Evolutionary conservation across 2,113 vertebrate genomes (phyloP).

Genomic region (Pangasianodon gigas): DNA sequence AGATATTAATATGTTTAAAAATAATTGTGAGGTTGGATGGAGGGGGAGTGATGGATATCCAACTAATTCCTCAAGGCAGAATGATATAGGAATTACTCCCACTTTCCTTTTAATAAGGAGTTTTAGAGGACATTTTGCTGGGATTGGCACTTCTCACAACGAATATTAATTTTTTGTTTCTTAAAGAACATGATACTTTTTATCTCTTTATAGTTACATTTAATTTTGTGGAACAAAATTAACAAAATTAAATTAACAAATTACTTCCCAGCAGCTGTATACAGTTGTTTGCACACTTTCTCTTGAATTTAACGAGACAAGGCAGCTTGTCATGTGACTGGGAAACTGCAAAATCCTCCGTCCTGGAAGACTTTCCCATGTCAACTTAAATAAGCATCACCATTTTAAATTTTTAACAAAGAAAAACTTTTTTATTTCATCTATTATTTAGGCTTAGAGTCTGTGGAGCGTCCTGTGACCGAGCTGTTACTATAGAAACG

Average conservation of each 20-base stretch:
- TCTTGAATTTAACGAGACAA: background rate
- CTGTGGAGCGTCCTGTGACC: background rate
- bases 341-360: background rate
- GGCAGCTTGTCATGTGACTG: background rate
- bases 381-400: too few species aligned
- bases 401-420: too few species aligned
- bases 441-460: background rate
- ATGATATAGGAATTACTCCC: background rate
- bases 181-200: background rate
- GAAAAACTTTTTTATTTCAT: background rate
- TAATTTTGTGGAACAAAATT: background rate
- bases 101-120: background rate
- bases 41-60: background rate
- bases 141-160: background rate
- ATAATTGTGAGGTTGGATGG: background rate
- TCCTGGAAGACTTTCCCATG: background rate
- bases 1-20: background rate
- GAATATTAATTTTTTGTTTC: too few species aligned
- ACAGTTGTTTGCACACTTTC: background rate
- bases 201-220: background rate
- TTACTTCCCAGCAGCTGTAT: background rate
- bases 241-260: background rate
- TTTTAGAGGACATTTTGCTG: background rate
- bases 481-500: background rate
- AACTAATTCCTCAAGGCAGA: background rate